A percentile compares a stretch with the other conserved stretches of the same genome.
These are phyloP conservation scores for Passer domesticus DNA, from an alignment of 2,113 vertebrate genomes.

Conservation along the genomic window DNA sequence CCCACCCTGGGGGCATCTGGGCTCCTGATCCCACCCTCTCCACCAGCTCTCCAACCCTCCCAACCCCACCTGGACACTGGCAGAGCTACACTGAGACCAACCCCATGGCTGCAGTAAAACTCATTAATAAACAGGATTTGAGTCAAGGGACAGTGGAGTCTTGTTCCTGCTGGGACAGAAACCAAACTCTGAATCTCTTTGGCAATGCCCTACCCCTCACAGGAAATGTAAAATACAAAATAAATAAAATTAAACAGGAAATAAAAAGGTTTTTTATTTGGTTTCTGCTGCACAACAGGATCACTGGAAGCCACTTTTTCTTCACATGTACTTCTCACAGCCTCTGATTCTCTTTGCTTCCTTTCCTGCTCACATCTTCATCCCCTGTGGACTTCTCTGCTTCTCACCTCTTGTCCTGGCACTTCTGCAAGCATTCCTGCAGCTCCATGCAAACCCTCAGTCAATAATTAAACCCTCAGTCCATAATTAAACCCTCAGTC, in stretches of 20 bases:
- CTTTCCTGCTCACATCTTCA: not conserved
- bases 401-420: not conserved
- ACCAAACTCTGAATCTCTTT: not conserved
- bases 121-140: rapidly evolving
- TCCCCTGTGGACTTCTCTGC: not conserved
- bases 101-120: rapidly evolving
- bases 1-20: rapidly evolving
- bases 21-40: not conserved
- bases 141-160: not conserved
- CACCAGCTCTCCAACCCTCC: not conserved
- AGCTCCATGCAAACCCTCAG: not conserved
- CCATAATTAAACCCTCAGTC: not conserved
- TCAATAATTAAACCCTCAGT: rapidly evolving
- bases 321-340: rapidly evolving
- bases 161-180: not conserved
- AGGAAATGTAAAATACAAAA: not conserved
- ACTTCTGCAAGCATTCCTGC: too few species aligned
- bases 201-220: not conserved
- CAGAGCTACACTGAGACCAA: rapidly evolving
- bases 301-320: not conserved
- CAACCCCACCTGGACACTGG: not conserved
- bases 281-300: not conserved
- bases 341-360: not conserved
- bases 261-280: not conserved
- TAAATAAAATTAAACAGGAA: not conserved